phyloP scores from a whole-genome alignment of 2,888 invertebrate genomes.

The Caenorhabditis virilis region DNA sequence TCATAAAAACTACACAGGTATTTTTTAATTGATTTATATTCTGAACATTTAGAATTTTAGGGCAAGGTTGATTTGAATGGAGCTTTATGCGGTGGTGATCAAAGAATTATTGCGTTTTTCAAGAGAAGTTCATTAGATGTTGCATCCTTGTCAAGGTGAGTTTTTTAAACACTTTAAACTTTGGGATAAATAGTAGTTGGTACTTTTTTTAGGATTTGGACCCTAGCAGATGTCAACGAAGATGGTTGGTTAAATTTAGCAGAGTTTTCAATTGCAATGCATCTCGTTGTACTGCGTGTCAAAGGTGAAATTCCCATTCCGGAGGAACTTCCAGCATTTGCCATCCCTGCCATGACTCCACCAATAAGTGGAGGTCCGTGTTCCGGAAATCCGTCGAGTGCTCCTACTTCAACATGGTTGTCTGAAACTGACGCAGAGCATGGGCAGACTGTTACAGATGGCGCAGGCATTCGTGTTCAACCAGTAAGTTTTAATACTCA shows the following conservation, averaged over 20 bases:
- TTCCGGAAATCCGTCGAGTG: background rate
- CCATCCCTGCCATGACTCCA: conserved; percentile 11
- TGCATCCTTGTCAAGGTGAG: conserved; percentile 51
- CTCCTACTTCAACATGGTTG: too few species aligned
- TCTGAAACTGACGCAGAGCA: background rate
- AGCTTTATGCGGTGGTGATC: conserved; percentile 61
- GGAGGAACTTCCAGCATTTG: conserved; percentile 49
- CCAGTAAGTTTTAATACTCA: background rate
- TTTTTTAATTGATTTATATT: conserved; percentile 1
- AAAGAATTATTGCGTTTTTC: conserved; percentile 64
- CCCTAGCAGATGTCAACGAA: conserved; percentile 67
- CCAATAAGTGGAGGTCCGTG: conserved; percentile 5
- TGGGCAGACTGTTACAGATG: background rate
- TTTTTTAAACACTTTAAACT: too few species aligned
- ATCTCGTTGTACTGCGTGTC: conserved; percentile 65
- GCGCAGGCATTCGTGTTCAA: background rate
- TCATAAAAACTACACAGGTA: conserved; percentile 47
- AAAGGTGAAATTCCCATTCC: conserved; percentile 64
- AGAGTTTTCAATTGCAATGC: conserved; percentile 68
- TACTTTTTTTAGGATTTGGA: conserved; percentile 56
- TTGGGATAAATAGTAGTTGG: too few species aligned
- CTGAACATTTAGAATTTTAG: conserved; percentile 8
- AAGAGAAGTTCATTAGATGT: conserved; percentile 55
- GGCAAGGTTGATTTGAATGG: conserved; percentile 44
- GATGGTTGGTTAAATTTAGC: conserved; percentile 67